Conservation (phyloP, 2,797 vertebrate species). For the Uromys caudimaculatus region DNA sequence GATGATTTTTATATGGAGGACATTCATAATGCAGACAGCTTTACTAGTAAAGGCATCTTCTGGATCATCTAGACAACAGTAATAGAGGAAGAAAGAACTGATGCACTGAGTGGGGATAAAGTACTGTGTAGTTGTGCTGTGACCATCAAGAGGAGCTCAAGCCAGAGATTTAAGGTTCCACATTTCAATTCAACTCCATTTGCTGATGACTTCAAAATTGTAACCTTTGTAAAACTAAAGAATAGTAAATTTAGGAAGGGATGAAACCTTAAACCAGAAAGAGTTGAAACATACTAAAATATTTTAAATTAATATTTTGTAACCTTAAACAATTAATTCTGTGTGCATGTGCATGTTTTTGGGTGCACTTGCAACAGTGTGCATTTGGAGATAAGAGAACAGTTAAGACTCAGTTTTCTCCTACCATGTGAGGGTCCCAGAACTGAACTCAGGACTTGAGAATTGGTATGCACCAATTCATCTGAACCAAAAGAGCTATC, state of each 20-base stretch:
- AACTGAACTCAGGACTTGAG: neutral
- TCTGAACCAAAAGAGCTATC: neutral
- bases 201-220: neutral
- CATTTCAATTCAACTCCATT: neutral
- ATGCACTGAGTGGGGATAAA: fast-evolving
- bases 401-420: too few relatives aligned
- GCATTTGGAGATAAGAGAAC: neutral
- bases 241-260: neutral
- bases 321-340: neutral
- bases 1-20: neutral
- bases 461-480: neutral
- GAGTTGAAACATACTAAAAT: neutral
- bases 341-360: neutral
- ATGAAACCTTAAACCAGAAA: neutral
- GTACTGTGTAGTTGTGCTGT: neutral
- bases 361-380: neutral
- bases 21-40: neutral
- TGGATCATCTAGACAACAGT: neutral
- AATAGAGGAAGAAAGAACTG: neutral
- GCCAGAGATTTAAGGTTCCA: neutral
- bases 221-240: neutral
- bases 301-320: neutral
- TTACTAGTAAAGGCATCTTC: neutral
- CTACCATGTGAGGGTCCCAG: neutral
- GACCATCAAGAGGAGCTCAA: neutral